Evolutionary conservation across 2,888 invertebrate species (phyloP).

Genomic region (Cheilosia pagana): DNA sequence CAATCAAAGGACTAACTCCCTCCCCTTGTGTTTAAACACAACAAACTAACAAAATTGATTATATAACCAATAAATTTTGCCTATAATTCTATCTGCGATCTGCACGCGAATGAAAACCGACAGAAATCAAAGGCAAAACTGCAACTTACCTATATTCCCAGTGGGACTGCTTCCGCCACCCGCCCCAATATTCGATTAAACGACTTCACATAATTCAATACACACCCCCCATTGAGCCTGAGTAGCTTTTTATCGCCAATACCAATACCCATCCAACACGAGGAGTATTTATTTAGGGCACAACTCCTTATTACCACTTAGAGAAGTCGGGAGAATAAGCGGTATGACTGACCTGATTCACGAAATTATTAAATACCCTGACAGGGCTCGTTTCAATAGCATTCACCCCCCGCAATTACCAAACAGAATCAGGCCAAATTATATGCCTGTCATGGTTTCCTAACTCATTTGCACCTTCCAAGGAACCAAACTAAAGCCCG

Average conservation of each 20-base stretch:
- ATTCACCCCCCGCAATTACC: constrained; percentile 24
- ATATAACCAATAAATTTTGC: neutral
- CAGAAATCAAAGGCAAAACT: constrained; percentile 41
- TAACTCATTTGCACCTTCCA: neutral
- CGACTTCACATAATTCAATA: constrained; percentile 66
- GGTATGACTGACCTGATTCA: constrained; percentile 52
- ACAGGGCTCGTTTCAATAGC: constrained; percentile 44
- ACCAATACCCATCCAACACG: constrained; percentile 8
- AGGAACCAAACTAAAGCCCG: neutral
- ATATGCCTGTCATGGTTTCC: constrained; percentile 15
- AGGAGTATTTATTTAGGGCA: constrained; percentile 61
- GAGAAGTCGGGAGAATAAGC: constrained; percentile 41
- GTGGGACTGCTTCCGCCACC: neutral
- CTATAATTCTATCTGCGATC: neutral
- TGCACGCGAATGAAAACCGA: constrained; percentile 17
- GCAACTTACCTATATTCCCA: constrained; percentile 23
- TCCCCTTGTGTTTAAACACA: neutral
- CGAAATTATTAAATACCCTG: constrained; percentile 57
- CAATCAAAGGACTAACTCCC: neutral
- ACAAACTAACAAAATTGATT: constrained; percentile 19
- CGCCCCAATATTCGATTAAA: constrained; percentile 44
- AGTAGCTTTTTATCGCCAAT: constrained; percentile 43
- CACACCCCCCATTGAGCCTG: constrained; percentile 49
- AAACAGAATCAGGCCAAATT: constrained; percentile 9
- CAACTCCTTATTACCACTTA: constrained; percentile 61